A percentile compares a stretch with the other conserved stretches of the same genome.
Evolutionary conservation across 2,113 vertebrate genomes (phyloP).

Genomic region (Phainopepla nitens): DNA sequence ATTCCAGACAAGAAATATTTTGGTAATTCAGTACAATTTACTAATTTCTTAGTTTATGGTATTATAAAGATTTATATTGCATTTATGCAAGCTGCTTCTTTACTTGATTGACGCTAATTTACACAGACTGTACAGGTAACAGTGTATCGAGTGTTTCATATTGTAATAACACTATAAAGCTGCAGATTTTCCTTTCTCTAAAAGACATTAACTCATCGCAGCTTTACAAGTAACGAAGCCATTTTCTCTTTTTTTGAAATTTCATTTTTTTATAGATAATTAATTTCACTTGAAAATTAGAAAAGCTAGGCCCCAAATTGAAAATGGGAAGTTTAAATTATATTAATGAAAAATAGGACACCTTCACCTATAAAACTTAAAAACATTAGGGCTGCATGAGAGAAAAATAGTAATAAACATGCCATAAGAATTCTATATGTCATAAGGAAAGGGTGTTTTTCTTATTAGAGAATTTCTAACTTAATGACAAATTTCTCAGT

Average conservation of each 20-base stretch:
- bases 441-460: background rate
- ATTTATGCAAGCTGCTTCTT: conserved; percentile 13
- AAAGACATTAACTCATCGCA: background rate
- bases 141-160: background rate
- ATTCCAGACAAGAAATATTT: conserved; percentile 64
- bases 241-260: background rate
- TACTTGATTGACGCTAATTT: conserved; percentile 61
- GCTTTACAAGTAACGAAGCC: background rate
- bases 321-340: background rate
- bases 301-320: background rate
- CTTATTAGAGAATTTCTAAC: background rate
- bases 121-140: background rate
- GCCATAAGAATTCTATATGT: background rate
- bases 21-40: conserved; percentile 57
- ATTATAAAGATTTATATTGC: conserved; percentile 27
- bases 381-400: background rate
- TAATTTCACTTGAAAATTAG: background rate
- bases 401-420: background rate
- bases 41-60: conserved; percentile 51
- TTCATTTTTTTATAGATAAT: background rate
- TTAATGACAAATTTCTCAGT: background rate
- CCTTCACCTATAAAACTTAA: background rate
- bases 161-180: background rate
- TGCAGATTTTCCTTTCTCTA: background rate
- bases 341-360: background rate